These are phyloP conservation scores for Scaptomyza parva DNA, from an alignment of 2,888 invertebrate genomes.

Conservation along the genomic window DNA sequence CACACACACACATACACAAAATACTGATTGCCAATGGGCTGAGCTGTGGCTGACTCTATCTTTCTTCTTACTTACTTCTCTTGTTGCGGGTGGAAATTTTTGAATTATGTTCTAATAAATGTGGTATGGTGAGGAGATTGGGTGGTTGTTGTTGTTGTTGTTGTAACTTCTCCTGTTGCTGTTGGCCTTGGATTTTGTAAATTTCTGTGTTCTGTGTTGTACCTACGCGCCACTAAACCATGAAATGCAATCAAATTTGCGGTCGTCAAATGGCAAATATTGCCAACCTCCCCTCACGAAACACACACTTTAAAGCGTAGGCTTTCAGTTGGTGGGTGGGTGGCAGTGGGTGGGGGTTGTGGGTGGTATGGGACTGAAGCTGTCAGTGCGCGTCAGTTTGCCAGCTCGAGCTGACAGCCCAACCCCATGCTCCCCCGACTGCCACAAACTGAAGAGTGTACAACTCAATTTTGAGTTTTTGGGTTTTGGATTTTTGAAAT, in stretches of 20 bases:
- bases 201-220: conserved; percentile 50
- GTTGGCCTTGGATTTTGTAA: conserved; percentile 31
- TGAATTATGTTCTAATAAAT: conserved; percentile 82
- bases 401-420: conserved; percentile 80
- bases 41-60: not conserved
- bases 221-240: conserved; percentile 81
- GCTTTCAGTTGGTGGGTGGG: not conserved
- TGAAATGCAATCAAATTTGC: conserved; percentile 84
- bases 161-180: conserved; percentile 21
- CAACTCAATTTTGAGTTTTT: conserved; percentile 81
- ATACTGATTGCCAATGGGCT: conserved; percentile 31
- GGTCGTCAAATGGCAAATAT: conserved; percentile 83
- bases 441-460: conserved; percentile 57
- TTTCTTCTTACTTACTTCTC: not conserved
- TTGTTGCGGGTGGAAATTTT: conserved; percentile 68
- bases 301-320: conserved; percentile 57
- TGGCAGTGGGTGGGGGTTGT: not conserved
- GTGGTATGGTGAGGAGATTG: conserved; percentile 54
- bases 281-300: conserved; percentile 54
- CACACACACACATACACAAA: conserved; percentile 14
- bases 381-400: conserved; percentile 77
- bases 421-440: conserved; percentile 4
- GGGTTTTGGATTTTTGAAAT: conserved; percentile 65
- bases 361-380: conserved; percentile 19
- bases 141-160: conserved; percentile 17